Evolutionary conservation across 2,113 vertebrate genomes (phyloP), one percentile per base, ranked within the genome.

Genomic region (Cochlearius cochlearius): DNA sequence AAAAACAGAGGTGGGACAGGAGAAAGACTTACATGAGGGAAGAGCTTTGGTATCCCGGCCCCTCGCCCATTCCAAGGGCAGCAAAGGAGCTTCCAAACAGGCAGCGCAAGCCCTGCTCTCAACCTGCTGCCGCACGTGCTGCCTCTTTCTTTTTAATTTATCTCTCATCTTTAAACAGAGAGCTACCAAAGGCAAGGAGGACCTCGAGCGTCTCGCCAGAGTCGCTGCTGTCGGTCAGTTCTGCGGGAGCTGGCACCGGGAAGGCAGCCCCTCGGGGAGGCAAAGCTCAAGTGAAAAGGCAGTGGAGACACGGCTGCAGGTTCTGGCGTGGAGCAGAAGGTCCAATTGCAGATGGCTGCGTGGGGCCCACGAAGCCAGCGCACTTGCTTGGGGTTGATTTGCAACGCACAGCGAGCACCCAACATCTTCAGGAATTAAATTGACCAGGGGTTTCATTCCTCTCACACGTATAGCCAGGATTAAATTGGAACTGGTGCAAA

Each of bases 71-170:
- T 74, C 52, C 60, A 29, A 20, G 52, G 38, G 38, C 32, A 75
- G 32, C 32, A 63, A 62, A n/a, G 20, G 43, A 13, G 2, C 52
- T 75, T 58, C 69, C 49, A 56, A 78, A 52, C 41, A 50, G 53
- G 60, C 50, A 68, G n/a, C n/a, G 38, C 8, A 19, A 74, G 47
- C 47, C 49, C 20, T 63, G 67, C n/a, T 49, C 29, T 63, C 27
- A 30, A 11, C n/a, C 27, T 53, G 47, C 22, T 23, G 3, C 2
- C 5, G 32, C 67, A 56, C 0, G 0, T 20, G 18, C n/a, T 73
- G 49, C 26, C 55, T 64, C 62, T 68, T 75, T 38, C 23, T 15
- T 38, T 43, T 47, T 12, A 10, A 43, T n/a, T 53, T 34, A 7
- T 0, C n/a, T 34, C 1, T 49, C 30, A 14, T 12, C 69, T 81